Percentiles rank a stretch among this genome's conserved stretches.
Conservation (phyloP, 1,140 invertebrate genomes). For the Pseudachorutes palmiensis region DNA sequence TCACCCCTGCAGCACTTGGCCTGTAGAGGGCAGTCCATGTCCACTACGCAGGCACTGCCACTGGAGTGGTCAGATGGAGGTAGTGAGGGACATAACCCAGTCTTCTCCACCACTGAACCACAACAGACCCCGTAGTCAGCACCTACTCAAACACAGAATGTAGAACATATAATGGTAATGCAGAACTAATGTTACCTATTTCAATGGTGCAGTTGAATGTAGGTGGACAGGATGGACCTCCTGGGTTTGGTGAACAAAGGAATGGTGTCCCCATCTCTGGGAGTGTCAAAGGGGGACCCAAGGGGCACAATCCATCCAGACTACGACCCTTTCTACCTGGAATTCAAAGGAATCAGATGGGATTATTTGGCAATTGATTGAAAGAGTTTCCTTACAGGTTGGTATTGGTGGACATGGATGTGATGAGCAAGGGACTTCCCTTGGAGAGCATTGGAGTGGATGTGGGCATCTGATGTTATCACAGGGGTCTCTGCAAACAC, state of each 20-base stretch:
- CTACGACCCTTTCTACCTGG: slow-evolving; percentile 60
- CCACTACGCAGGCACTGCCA: slow-evolving; percentile 58
- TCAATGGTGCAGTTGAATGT: slow-evolving; percentile 69
- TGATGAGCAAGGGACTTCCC: slow-evolving; percentile 63
- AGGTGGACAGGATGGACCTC: slow-evolving; percentile 70
- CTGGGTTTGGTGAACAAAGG: slow-evolving; percentile 67
- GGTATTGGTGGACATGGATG: slow-evolving; percentile 73
- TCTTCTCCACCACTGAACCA: slow-evolving; percentile 63
- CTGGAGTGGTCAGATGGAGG: slow-evolving; percentile 45
- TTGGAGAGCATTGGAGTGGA: slow-evolving; percentile 62
- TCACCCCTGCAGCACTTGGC: slow-evolving; percentile 69
- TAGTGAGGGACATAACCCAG: slow-evolving; percentile 60
- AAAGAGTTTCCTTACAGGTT: slow-evolving; percentile 54
- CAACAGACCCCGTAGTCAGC: slow-evolving; percentile 82
- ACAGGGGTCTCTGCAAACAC: slow-evolving; percentile 72
- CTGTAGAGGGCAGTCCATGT: slow-evolving; percentile 66
- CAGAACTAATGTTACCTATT: slow-evolving; percentile 44
- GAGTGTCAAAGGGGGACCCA: slow-evolving; percentile 68
- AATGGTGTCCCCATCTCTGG: slow-evolving; percentile 66
- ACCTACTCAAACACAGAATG: slow-evolving; percentile 41
- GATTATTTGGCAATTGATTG: background rate
- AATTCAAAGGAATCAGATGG: no score
- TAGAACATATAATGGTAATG: background rate
- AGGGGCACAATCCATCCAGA: slow-evolving; percentile 65
- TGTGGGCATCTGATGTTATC: slow-evolving; percentile 63